Evolutionary conservation across 2,113 vertebrate genomes (phyloP), one percentile per base, ranked within the genome.

Genomic region (Gavialis gangeticus): DNA sequence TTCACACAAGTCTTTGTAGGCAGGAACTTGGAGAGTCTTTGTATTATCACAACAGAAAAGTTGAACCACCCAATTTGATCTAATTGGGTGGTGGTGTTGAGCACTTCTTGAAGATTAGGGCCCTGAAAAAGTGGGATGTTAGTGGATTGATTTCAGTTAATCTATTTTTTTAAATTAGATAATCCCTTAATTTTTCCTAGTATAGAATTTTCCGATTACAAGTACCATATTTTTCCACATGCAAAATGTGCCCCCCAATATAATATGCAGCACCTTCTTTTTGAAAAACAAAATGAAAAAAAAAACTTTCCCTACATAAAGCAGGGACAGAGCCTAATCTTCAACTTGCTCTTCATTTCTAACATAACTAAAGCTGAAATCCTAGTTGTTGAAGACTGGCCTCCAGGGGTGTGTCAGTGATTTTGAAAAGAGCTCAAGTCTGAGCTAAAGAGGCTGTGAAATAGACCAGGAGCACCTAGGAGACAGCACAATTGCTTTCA

Each of bases 31-130:
- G 96, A 94, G 91, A 86, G 81, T 95, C 96, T 97, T 97, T 96
- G 94, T 95, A 87, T 97, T 95, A 97, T 97, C 75, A 84, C 88
- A 96, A 96, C 95, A 98, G 96, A 97, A 93, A 89, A 86, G 86
- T 86, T 77, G 62, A 91, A 88, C 94, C 97, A 97, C 93, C 94
- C 94, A 97, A 92, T 97, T 97, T 73, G 95, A 96, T 97, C 95
- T 97, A 91, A 97, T 97, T 98, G 96, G 94, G 81, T 30, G 4
- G 93, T 7, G 63, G 79, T 94, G 75, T 64, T 22, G 87, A 89
- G 84, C 90, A 82, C 86, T 94, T 89, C 88, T 94, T 90, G 83
- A 56, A 82, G 28, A 63, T 77, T 84, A 95, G 93, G 63, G 69
- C 92, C 81, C 93, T 94, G 73, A 62, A 93, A 97, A 90, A 46